Base-by-base conservation (phyloP, 2,113 vertebrate species). In the Perca flavescens region DNA sequence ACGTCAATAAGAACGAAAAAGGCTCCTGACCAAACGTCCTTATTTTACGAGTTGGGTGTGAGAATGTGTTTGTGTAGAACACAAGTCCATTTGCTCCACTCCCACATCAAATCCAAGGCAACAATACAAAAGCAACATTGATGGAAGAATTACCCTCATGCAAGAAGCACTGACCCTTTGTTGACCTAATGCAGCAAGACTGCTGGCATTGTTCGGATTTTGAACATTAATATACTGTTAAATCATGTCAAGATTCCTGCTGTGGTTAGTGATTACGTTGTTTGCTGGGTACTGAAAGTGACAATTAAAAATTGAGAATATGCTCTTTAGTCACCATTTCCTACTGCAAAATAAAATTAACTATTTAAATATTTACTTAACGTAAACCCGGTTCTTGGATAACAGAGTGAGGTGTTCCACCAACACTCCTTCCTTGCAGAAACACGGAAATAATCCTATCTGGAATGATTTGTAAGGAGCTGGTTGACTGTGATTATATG, bases 51-150 rank as follows among this genome's bases (percentile, higher is more conserved):
- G n/a, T n/a, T n/a, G n/a, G n/a, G n/a, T n/a, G n/a, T n/a, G n/a
- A n/a, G n/a, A n/a, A n/a, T n/a, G n/a, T n/a, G n/a, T n/a, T n/a
- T n/a, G n/a, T 52, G 40, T 73, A 54, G 68, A 21, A 49, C 58
- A 75, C 80, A 79, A 86, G 66, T 80, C 80, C 63, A 77, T 77
- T 80, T 81, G 43, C 60, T 79, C 60, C 68, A 70, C 82, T 85
- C 90, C 88, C 84, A 92, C 90, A 72, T 65, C 25, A 70, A 79
- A 88, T 84, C 61, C 74, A 80, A 73, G 4, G 56, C 83, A 95
- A 28, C 28, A 28, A 28, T 2, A 28, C 92, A 94, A 93, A 91
- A 91, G 91, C 86, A 80, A 90, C 93, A 93, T 94, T 93, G 92
- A 92, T 87, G 61, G 79, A 83, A 74, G 73, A 86, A 80, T 84